phyloP scores from a whole-genome alignment of 1,140 invertebrate species.

The Colletes gigas region DNA sequence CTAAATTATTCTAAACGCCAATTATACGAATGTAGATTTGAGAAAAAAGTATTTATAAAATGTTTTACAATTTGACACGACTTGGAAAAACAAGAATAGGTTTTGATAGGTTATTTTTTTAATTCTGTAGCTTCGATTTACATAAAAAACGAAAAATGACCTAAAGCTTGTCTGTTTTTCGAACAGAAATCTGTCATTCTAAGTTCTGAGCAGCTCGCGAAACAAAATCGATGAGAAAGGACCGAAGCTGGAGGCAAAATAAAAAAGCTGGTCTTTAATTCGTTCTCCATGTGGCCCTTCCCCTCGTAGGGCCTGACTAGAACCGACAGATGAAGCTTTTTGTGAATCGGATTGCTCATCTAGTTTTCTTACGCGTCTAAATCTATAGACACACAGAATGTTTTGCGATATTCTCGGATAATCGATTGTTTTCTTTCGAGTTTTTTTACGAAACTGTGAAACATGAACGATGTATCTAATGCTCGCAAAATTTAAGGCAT shows the following conservation, averaged over 20 bases:
- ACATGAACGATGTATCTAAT: not conserved
- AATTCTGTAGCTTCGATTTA: too few relatives aligned
- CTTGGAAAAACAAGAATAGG: too few relatives aligned
- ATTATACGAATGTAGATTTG: too few relatives aligned
- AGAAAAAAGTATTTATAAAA: too few relatives aligned
- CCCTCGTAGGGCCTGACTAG: not conserved
- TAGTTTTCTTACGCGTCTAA: not conserved
- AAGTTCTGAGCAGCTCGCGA: not conserved
- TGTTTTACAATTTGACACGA: too few relatives aligned
- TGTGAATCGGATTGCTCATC: constrained; percentile 34
- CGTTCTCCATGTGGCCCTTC: not conserved
- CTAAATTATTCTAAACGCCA: too few relatives aligned
- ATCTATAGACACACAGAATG: not conserved
- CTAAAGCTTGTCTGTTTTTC: not conserved
- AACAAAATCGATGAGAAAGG: constrained; percentile 2
- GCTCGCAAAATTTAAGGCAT: too few relatives aligned
- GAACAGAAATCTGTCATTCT: not conserved
- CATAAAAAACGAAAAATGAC: not conserved
- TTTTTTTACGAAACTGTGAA: not conserved
- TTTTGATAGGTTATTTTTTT: too few relatives aligned
- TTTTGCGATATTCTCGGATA: constrained; percentile 7
- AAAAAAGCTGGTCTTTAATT: constrained; percentile 22
- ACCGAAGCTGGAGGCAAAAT: not conserved
- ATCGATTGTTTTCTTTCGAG: too few relatives aligned
- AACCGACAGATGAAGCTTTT: constrained; percentile 45